Evolutionary conservation across 2,888 invertebrate species (phyloP).

Genomic region (Drosophila anomalata): DNA sequence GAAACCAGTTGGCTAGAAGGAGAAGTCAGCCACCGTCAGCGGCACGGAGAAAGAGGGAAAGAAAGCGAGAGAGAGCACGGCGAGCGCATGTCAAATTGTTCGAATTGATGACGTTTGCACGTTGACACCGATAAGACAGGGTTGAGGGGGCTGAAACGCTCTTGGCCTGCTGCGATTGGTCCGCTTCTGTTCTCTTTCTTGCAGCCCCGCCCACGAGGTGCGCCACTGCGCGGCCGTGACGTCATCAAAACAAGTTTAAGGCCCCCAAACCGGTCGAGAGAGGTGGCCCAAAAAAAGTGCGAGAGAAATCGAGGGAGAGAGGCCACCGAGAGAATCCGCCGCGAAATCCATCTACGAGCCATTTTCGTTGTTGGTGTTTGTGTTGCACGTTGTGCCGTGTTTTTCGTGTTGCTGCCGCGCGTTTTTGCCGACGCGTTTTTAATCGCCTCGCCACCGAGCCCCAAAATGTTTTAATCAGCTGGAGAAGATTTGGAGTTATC

Average conservation of each 20-base stretch:
- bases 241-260: conserved; percentile 72
- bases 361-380: conserved; percentile 68
- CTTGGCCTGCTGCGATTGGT: conserved; percentile 57
- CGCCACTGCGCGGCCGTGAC: conserved; percentile 69
- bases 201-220: conserved; percentile 57
- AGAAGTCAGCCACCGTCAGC: conserved; percentile 11
- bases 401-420: conserved; percentile 51
- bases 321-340: conserved; percentile 15
- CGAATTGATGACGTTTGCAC: conserved; percentile 81
- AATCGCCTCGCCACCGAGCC: conserved; percentile 31
- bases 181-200: conserved; percentile 3
- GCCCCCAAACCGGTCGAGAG: conserved; percentile 57
- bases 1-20: conserved; percentile 53
- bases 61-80: conserved; percentile 7
- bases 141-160: conserved; percentile 7
- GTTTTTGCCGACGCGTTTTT: conserved; percentile 81
- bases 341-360: conserved; percentile 57
- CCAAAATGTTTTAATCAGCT: conserved; percentile 17
- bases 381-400: conserved; percentile 67
- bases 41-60: conserved; percentile 18
- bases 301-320: conserved; percentile 15
- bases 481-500: not conserved
- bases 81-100: conserved; percentile 77
- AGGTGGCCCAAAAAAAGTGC: conserved; percentile 9
- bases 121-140: conserved; percentile 74